phyloP scores from a whole-genome alignment of 2,113 vertebrate species.

The Saccopteryx bilineata region DNA sequence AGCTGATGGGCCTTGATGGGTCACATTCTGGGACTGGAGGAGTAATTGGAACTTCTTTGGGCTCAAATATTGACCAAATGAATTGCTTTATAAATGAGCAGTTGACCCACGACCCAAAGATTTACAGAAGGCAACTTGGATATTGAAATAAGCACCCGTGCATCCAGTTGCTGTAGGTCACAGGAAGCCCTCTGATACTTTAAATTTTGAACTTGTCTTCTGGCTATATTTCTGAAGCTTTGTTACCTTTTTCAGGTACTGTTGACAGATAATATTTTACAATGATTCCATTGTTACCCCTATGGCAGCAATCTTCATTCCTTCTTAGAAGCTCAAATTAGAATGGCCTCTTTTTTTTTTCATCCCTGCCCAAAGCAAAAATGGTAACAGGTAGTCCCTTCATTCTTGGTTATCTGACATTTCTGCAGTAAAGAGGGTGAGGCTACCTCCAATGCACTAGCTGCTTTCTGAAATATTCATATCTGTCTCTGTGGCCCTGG shows the following conservation, averaged over 20 bases:
- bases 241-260: background rate
- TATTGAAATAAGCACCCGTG: background rate
- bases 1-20: background rate
- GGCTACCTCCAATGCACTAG: background rate
- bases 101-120: conserved; percentile 17
- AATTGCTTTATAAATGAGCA: conserved; percentile 18
- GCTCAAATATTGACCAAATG: background rate
- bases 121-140: background rate
- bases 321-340: conserved; percentile 8
- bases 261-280: background rate
- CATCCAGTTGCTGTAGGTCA: background rate
- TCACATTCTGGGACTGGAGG: background rate
- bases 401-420: conserved; percentile 40
- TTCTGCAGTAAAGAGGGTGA: conserved; percentile 32
- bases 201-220: background rate
- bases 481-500: background rate
- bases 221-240: conserved; percentile 23
- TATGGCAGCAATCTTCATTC: background rate
- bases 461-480: background rate
- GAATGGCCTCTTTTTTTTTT: background rate
- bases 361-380: background rate
- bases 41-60: conserved; percentile 27
- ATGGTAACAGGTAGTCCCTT: background rate
- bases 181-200: background rate
- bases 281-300: background rate